These are phyloP conservation scores for Tragopan temminckii DNA, from an alignment of 2,797 vertebrate species.

Conservation along the genomic window DNA sequence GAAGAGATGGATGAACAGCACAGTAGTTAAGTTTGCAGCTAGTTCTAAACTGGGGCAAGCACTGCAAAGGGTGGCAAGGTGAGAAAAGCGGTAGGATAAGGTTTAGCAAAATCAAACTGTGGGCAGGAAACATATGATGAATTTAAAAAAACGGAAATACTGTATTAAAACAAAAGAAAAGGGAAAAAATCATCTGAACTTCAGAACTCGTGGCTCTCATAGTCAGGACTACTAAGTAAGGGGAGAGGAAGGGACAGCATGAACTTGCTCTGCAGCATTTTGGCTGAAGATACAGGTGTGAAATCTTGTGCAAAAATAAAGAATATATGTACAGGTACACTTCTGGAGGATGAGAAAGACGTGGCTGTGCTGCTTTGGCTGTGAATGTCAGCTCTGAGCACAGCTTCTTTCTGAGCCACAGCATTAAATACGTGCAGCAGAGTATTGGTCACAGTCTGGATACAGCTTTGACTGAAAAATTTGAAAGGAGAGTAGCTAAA, in stretches of 20 bases:
- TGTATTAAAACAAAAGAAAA: not conserved
- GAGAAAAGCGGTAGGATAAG: not conserved
- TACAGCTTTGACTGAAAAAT: not conserved
- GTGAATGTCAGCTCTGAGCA: not conserved
- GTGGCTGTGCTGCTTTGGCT: not conserved
- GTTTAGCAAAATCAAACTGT: not conserved
- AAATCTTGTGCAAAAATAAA: not conserved
- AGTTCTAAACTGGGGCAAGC: not conserved
- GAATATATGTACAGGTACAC: not conserved
- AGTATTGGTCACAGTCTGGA: constrained; percentile 50
- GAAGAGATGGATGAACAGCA: not conserved
- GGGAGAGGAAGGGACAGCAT: not conserved
- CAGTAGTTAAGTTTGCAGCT: not conserved
- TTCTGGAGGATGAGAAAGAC: not conserved
- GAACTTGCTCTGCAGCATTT: not conserved
- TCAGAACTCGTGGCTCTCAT: not conserved
- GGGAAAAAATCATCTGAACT: not conserved
- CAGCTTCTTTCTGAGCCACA: not conserved
- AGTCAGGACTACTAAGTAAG: not conserved
- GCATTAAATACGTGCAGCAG: not conserved
- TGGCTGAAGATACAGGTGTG: not conserved
- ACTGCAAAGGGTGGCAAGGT: not conserved
- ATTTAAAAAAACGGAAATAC: not conserved
- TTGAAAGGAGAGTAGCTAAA: constrained; percentile 25
- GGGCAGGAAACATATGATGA: not conserved